These are phyloP conservation scores for Oriolus oriolus DNA, from an alignment of 2,113 vertebrate species.

Conservation along the genomic window DNA sequence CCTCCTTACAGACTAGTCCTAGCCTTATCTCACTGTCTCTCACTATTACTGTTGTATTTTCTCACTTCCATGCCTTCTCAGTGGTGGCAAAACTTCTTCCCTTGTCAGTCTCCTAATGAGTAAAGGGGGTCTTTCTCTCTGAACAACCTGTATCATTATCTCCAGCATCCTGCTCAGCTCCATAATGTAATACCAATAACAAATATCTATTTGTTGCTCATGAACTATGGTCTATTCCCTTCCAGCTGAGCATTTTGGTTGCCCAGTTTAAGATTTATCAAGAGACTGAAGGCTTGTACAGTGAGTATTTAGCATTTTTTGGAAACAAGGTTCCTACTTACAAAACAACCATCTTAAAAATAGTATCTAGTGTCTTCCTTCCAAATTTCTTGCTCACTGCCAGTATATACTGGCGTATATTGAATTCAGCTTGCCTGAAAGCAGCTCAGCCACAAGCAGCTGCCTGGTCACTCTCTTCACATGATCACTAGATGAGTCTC, in stretches of 20 bases:
- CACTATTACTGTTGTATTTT: not conserved
- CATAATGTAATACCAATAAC: not conserved
- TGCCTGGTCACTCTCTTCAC: constrained; percentile 9
- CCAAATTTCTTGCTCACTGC: not conserved
- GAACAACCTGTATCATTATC: not conserved
- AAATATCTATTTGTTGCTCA: not conserved
- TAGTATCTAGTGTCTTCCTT: not conserved
- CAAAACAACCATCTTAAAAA: not conserved
- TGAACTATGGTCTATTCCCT: not conserved
- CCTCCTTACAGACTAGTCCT: not conserved
- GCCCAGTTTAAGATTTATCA: not conserved
- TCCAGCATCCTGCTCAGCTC: not conserved
- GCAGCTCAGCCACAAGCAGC: not conserved
- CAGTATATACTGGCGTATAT: not conserved
- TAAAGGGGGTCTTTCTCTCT: not conserved
- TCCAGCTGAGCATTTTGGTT: not conserved
- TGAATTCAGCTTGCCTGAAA: not conserved
- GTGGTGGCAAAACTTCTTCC: not conserved
- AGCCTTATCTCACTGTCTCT: not conserved
- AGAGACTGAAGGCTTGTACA: not conserved
- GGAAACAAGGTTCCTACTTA: not conserved
- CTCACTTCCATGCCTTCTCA: not conserved
- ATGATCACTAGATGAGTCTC: constrained; percentile 26
- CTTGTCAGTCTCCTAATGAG: not conserved
- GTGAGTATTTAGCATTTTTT: not conserved